Evolutionary conservation across 2,888 invertebrate genomes (phyloP).

Genomic region (Heliconius erato): DNA sequence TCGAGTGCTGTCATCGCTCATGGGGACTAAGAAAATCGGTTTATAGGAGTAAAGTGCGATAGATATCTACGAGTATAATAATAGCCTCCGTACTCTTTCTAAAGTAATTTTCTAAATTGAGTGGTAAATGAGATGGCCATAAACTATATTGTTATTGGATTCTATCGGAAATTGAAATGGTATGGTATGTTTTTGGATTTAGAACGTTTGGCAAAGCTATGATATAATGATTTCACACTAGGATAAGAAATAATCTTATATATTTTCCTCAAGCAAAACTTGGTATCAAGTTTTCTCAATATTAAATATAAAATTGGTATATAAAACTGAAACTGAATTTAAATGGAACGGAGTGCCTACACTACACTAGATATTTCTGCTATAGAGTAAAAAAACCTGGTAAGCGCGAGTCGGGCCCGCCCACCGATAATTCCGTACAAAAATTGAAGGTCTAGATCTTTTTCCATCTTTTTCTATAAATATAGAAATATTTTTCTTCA

Average conservation of each 20-base stretch:
- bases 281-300: too few relatives aligned
- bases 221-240: not conserved
- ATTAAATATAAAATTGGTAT: too few relatives aligned
- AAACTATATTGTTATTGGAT: conserved; percentile 5
- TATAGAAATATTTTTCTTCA: too few relatives aligned
- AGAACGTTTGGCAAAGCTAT: not conserved
- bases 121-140: conserved; percentile 24
- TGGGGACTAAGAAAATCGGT: conserved; percentile 51
- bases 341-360: too few relatives aligned
- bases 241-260: not conserved
- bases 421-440: too few relatives aligned
- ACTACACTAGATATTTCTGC: too few relatives aligned
- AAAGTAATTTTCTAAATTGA: conserved; percentile 44
- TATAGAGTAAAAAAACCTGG: too few relatives aligned
- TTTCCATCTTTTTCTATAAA: too few relatives aligned
- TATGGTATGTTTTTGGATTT: not conserved
- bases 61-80: conserved; percentile 45
- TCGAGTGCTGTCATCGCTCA: conserved; percentile 69
- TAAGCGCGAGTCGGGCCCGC: too few relatives aligned
- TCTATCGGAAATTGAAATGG: conserved; percentile 2
- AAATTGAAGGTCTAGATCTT: too few relatives aligned
- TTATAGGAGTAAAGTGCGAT: conserved; percentile 47
- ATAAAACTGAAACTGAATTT: too few relatives aligned
- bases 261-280: not conserved
- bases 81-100: conserved; percentile 40